A percentile compares a stretch with the other conserved stretches of the same genome.
Evolutionary conservation across 2,113 vertebrate species (phyloP).

Genomic region (Muscicapa adusta): DNA sequence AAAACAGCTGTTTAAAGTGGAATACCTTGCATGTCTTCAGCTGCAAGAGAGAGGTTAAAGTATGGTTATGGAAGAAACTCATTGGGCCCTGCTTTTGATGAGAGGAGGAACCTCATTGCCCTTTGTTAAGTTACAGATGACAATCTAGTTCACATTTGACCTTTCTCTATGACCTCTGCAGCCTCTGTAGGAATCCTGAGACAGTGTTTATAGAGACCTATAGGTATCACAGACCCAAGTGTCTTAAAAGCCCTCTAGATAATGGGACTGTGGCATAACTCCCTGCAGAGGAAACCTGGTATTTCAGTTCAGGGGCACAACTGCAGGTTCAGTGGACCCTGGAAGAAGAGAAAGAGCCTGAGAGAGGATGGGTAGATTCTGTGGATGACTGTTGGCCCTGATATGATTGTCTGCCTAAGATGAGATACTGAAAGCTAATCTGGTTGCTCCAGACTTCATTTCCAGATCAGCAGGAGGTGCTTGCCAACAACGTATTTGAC

Average conservation of each 20-base stretch:
- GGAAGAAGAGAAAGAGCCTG: neutral
- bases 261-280: rapidly evolving
- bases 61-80: neutral
- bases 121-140: neutral
- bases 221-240: neutral
- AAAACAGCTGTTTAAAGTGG: neutral
- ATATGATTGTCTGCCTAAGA: neutral
- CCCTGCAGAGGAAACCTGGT: neutral
- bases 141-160: neutral
- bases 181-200: neutral
- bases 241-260: neutral
- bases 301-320: neutral
- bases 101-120: neutral
- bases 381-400: neutral
- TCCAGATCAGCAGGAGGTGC: neutral
- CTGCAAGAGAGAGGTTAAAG: neutral
- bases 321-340: neutral
- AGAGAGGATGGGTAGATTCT: neutral
- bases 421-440: neutral
- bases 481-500: neutral
- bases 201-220: neutral
- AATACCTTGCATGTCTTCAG: neutral
- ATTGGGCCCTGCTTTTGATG: neutral
- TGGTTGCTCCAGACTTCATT: neutral
- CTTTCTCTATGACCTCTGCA: neutral